Evolutionary conservation across 1,140 invertebrate species (phyloP).

Genomic region (Sogatella furcifera): DNA sequence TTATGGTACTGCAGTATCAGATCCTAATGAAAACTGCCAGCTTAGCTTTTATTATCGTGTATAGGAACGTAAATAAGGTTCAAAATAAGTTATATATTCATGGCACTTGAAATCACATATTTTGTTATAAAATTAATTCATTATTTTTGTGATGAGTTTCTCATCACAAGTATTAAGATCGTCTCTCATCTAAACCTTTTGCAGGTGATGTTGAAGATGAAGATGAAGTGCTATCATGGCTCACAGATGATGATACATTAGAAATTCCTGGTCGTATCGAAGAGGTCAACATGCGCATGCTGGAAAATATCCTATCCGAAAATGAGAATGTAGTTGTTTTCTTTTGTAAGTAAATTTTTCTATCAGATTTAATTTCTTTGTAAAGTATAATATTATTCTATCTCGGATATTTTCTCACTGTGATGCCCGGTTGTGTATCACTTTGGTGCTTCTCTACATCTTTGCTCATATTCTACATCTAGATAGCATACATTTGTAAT

Average conservation of each 20-base stretch:
- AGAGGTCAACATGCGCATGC: slow-evolving; percentile 83
- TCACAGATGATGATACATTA: slow-evolving; percentile 82
- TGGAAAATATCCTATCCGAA: slow-evolving; percentile 80
- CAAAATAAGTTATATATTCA: too few species aligned
- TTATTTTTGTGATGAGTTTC: too few species aligned
- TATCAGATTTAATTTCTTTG: neutral
- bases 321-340: slow-evolving; percentile 84
- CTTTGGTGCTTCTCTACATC: too few species aligned
- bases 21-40: too few species aligned
- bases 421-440: too few species aligned
- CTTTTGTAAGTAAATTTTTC: slow-evolving; percentile 64
- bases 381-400: too few species aligned
- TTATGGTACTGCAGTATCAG: too few species aligned
- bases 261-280: slow-evolving; percentile 89
- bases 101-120: too few species aligned
- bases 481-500: neutral
- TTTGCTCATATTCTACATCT: neutral
- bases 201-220: slow-evolving; percentile 78
- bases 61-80: too few species aligned
- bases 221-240: slow-evolving; percentile 80
- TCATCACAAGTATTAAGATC: too few species aligned
- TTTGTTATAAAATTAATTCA: too few species aligned
- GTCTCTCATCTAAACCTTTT: slow-evolving; percentile 10
- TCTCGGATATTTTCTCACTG: neutral
- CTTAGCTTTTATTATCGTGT: too few species aligned